These are phyloP conservation scores for Drosophila diplacantha DNA, from an alignment of 2,888 invertebrate species.

Conservation along the genomic window DNA sequence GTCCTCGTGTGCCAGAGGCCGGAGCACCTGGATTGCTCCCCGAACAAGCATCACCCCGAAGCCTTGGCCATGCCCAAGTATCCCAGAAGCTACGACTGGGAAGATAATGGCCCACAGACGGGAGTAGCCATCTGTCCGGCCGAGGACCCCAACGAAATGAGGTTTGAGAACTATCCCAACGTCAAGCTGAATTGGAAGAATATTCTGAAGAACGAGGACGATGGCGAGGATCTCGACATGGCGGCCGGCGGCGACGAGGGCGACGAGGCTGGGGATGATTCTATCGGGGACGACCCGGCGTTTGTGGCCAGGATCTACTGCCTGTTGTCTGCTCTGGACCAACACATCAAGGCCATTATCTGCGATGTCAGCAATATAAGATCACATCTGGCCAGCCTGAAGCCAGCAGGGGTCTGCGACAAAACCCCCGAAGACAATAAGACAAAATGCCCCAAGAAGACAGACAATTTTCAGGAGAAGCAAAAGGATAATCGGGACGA, in stretches of 20 bases:
- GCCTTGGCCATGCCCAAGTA: neutral
- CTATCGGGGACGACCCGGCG: neutral
- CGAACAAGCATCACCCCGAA: no score
- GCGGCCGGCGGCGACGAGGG: neutral
- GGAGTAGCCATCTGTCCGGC: slow-evolving; percentile 15
- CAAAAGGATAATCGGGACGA: no score
- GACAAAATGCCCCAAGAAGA: neutral
- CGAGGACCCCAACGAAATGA: slow-evolving; percentile 6
- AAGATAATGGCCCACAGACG: neutral
- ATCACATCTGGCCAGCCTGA: neutral
- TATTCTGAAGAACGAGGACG: slow-evolving; percentile 6
- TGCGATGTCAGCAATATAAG: slow-evolving; percentile 18
- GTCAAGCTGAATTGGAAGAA: neutral
- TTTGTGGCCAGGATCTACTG: slow-evolving; percentile 21
- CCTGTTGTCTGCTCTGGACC: slow-evolving; percentile 15
- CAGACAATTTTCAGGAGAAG: neutral
- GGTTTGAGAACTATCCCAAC: slow-evolving; percentile 2
- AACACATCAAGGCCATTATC: slow-evolving; percentile 9
- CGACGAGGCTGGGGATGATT: neutral
- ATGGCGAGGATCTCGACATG: slow-evolving; percentile 1
- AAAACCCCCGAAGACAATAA: neutral
- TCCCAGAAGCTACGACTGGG: neutral
- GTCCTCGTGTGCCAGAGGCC: neutral
- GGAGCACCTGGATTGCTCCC: neutral
- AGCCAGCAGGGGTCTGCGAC: neutral